Evolutionary conservation across 2,113 vertebrate genomes (phyloP), one percentile per base, ranked within the genome.

Genomic region (Eretmodus cyanostictus): DNA sequence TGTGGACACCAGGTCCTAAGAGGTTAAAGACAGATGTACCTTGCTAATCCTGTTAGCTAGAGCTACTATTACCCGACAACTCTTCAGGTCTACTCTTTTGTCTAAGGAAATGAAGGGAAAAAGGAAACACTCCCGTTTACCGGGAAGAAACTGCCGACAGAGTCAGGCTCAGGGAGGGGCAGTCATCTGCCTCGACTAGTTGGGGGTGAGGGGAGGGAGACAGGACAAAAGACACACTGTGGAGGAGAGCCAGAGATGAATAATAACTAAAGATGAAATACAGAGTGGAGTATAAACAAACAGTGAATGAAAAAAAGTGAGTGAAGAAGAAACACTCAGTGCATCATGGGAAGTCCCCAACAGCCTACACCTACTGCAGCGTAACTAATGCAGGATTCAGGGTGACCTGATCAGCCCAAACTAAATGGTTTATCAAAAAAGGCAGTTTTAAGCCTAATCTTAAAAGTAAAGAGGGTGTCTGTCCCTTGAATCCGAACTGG

Each of bases 391-490:
- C 2, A 38, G 61, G 17, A 66, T 66, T 66, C 31, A 38, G 10
- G 61, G 10, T 38, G 17, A 66, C 61, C 31, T 66, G 31, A 66
- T 66, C 61, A 38, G 31, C 31, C 61, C 17, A 36, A 61, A 34
- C 57, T 0, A n/a, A 8, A 66, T 2, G 0, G 17, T 66, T 38
- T n/a, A n/a, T 38, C 31, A 2, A 0, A 66, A 66, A 38, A n/a
- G 4, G 17, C 19, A 8, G 10, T 66, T 38, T 38, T 66, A 66
- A 38, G 61, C 19, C 19, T 38, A 3, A 38, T 38, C 34, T 38
- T 66, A 66, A 38, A 66, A n/a, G 31, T 66, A 66, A 38, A 38
- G 34, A 66, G 17, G 31, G 31, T 0, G 4, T 66, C 0, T 8
- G 34, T 38, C 61, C 10, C 34, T 38, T 38, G 1, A 66, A 66